These are phyloP conservation scores for Cryptocephalus primarius DNA, from an alignment of 2,888 invertebrate species.

Conservation along the genomic window DNA sequence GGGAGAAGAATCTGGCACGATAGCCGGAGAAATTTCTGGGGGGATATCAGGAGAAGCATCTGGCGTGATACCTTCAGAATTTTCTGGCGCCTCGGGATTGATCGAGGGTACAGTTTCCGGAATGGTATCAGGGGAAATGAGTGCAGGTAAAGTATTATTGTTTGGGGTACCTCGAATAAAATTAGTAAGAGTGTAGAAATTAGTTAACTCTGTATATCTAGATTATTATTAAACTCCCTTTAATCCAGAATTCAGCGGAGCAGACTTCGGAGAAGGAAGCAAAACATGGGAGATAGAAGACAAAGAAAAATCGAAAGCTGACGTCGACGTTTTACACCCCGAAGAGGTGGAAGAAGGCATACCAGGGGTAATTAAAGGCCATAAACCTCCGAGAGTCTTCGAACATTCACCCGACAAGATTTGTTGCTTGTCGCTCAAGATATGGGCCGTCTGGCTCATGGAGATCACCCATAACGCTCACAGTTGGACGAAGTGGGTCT, in stretches of 20 bases:
- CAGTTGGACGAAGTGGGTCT: slow-evolving; percentile 32
- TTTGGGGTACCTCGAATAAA: too few species aligned
- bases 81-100: too few species aligned
- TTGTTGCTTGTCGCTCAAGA: slow-evolving; percentile 31
- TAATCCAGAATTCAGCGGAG: background rate
- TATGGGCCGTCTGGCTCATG: slow-evolving; percentile 31
- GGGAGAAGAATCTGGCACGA: too few species aligned
- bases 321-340: slow-evolving; percentile 1
- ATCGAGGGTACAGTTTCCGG: too few species aligned
- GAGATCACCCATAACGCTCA: slow-evolving; percentile 32
- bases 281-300: background rate
- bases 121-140: too few species aligned
- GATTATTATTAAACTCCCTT: too few species aligned
- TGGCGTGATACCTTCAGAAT: too few species aligned
- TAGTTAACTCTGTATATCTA: too few species aligned
- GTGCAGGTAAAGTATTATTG: too few species aligned
- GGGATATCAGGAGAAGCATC: too few species aligned
- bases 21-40: too few species aligned
- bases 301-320: background rate
- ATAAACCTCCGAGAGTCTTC: slow-evolving; percentile 22
- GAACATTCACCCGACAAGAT: slow-evolving; percentile 29
- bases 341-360: slow-evolving; percentile 1
- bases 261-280: background rate
- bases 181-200: too few species aligned
- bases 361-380: slow-evolving; percentile 18